These are phyloP conservation scores for Euthynnus affinis DNA, from an alignment of 2,797 vertebrate genomes.

Conservation along the genomic window DNA sequence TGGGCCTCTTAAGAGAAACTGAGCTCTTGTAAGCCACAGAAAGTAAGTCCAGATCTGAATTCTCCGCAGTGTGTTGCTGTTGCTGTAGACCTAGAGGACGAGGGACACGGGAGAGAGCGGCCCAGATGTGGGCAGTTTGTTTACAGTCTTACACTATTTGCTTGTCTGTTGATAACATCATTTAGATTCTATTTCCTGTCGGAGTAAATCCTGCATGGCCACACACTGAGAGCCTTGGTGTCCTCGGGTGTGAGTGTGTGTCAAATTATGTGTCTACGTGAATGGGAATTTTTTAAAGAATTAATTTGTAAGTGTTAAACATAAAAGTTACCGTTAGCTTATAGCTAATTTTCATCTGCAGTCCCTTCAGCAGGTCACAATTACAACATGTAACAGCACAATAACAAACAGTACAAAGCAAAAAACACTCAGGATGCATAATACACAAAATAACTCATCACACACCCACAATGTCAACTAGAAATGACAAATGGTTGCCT, in stretches of 20 bases:
- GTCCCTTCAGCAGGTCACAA: no score
- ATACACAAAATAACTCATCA: no score
- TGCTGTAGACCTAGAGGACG: background rate
- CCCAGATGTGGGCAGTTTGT: conserved; percentile 52
- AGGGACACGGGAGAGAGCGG: background rate
- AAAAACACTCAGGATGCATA: no score
- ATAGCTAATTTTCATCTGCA: no score
- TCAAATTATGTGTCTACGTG: conserved; percentile 5
- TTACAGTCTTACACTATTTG: conserved; percentile 51
- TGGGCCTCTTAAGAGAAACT: conserved; percentile 46
- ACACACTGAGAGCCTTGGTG: conserved; percentile 43
- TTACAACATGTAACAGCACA: no score
- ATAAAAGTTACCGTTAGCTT: no score
- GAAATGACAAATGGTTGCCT: no score
- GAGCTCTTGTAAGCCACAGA: conserved; percentile 23
- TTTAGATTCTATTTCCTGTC: conserved; percentile 64
- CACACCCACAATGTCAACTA: no score
- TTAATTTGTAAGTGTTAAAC: no score
- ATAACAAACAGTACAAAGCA: no score
- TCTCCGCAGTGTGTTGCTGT: conserved; percentile 8
- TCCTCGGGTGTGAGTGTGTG: background rate
- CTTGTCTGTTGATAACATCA: conserved; percentile 55
- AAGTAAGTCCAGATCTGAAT: conserved; percentile 31
- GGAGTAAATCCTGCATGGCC: conserved; percentile 47
- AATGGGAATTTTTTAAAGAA: background rate